A percentile compares a stretch with the other conserved stretches of the same genome.
phyloP scores from a whole-genome alignment of 2,888 invertebrate genomes.

The Agrochola lota region DNA sequence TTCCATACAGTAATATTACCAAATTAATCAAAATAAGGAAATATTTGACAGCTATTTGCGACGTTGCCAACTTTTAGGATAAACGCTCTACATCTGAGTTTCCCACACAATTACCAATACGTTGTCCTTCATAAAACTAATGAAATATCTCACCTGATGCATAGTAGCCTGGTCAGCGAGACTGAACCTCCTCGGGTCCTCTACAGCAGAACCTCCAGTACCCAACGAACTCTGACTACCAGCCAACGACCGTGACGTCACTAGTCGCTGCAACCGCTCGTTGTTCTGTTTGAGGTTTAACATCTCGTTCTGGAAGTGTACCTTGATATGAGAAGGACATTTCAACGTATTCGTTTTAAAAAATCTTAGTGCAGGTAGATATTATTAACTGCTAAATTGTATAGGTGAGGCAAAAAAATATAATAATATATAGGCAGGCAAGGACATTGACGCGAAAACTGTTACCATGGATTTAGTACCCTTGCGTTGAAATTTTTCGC shows the following conservation, averaged over 20 bases:
- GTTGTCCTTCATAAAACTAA: not conserved
- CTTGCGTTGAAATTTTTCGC: no score
- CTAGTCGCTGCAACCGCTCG: conserved; percentile 97
- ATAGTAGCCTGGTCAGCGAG: conserved; percentile 90
- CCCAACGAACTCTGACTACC: conserved; percentile 92
- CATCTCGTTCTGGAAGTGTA: conserved; percentile 95
- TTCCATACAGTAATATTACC: no score
- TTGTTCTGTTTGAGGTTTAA: conserved; percentile 98
- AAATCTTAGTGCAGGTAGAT: conserved; percentile 11
- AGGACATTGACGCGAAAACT: no score
- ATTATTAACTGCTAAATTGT: not conserved
- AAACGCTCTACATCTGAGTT: no score
- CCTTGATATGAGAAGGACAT: conserved; percentile 62
- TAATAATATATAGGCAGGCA: conserved; percentile 3
- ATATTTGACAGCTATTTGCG: no score
- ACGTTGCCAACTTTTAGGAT: no score
- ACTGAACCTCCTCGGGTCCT: conserved; percentile 91
- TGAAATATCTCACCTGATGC: conserved; percentile 81
- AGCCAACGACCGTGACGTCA: conserved; percentile 92
- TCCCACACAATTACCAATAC: no score
- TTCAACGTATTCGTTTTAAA: conserved; percentile 57
- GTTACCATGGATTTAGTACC: no score
- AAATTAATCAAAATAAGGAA: no score
- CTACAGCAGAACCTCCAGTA: conserved; percentile 85
- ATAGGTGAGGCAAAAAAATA: conserved; percentile 6